A percentile compares a stretch with the other conserved stretches of the same genome.
Conservation (phyloP, 2,888 invertebrate species). For the Caenorhabditis sp. region DNA sequence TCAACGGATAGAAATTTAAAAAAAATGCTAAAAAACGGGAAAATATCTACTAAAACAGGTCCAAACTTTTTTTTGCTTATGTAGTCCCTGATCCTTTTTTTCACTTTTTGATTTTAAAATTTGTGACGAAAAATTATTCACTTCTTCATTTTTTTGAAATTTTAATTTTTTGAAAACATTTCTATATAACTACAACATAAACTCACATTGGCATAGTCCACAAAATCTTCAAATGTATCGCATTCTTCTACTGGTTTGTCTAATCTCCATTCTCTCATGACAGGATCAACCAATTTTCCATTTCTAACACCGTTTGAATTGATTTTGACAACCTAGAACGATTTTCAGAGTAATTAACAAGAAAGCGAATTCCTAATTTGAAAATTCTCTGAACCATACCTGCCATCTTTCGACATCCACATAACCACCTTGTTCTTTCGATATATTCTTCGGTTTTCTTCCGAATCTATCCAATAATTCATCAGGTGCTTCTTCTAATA, state of each 20-base stretch:
- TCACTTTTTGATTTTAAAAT: too few species aligned
- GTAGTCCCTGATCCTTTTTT: too few species aligned
- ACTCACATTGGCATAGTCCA: conserved; percentile 46
- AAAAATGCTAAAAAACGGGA: background rate
- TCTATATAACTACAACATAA: too few species aligned
- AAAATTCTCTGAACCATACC: conserved; percentile 2
- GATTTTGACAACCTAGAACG: conserved; percentile 67
- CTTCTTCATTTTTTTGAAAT: too few species aligned
- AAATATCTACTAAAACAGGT: too few species aligned
- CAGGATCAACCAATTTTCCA: conserved; percentile 61
- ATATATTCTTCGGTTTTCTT: conserved; percentile 14
- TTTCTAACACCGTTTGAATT: conserved; percentile 63
- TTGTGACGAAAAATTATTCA: too few species aligned
- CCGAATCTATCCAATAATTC: conserved; percentile 20
- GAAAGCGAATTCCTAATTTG: too few species aligned
- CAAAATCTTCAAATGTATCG: conserved; percentile 48
- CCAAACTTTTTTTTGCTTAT: too few species aligned
- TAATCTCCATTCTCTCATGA: conserved; percentile 52
- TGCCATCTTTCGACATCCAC: conserved; percentile 43
- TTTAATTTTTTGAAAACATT: too few species aligned
- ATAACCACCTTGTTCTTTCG: conserved; percentile 33
- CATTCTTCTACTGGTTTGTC: conserved; percentile 60
- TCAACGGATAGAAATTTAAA: conserved; percentile 17
- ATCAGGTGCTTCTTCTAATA: conserved; percentile 25
- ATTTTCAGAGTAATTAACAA: too few species aligned